These are phyloP conservation scores for Penaeus monodon DNA, from an alignment of 2,888 invertebrate genomes.

Conservation along the genomic window DNA sequence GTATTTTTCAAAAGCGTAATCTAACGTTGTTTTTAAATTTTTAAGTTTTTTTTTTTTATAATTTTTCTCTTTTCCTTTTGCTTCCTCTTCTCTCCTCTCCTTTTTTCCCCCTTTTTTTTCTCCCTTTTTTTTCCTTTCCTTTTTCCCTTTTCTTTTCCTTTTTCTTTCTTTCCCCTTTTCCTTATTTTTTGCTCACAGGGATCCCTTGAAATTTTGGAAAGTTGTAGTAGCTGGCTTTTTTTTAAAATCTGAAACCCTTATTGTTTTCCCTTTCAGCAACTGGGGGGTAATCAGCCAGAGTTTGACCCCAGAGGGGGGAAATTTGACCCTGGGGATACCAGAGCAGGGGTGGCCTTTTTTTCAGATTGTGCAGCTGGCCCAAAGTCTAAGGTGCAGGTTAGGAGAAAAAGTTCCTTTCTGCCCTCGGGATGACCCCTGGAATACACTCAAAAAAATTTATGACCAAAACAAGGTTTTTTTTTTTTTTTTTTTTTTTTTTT, in stretches of 20 bases:
- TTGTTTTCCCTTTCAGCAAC: slow-evolving; percentile 78
- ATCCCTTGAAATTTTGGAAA: too few species aligned
- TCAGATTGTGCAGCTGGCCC: slow-evolving; percentile 97
- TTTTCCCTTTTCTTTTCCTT: not conserved
- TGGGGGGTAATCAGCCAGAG: slow-evolving; percentile 96
- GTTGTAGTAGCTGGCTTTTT: not conserved
- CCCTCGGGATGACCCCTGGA: slow-evolving; percentile 92
- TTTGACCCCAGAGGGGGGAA: slow-evolving; percentile 98
- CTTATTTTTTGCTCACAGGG: too few species aligned
- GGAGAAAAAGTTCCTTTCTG: slow-evolving; percentile 97
- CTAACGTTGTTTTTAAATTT: too few species aligned
- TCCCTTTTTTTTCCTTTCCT: not conserved
- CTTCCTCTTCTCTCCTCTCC: not conserved
- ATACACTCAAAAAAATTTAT: slow-evolving; percentile 95
- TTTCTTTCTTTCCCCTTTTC: not conserved
- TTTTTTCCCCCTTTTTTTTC: too few species aligned
- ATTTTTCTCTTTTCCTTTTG: too few species aligned
- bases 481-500: not conserved
- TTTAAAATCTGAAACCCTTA: not conserved
- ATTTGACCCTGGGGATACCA: slow-evolving; percentile 97
- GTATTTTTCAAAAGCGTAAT: not conserved
- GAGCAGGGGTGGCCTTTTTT: slow-evolving; percentile 99
- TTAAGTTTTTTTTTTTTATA: too few species aligned
- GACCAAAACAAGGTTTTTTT: slow-evolving; percentile 89
- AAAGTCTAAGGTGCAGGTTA: slow-evolving; percentile 84